Evolutionary conservation across 2,888 invertebrate species (phyloP), one percentile per base, ranked within the genome.

Genomic region (Agriopis marginaria): DNA sequence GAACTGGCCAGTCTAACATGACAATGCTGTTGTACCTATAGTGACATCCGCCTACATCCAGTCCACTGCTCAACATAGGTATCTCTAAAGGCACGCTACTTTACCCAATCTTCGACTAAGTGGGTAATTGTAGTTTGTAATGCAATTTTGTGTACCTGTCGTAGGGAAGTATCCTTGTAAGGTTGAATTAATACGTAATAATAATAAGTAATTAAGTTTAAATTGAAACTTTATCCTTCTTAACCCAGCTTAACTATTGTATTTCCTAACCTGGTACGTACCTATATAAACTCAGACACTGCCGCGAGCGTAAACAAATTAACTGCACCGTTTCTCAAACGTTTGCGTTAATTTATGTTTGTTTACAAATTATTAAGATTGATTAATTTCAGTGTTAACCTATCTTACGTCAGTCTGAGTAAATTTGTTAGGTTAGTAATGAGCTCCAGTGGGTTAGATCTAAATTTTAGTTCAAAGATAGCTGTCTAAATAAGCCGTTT

Each of bases 221-320:
- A 32, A 32, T 32, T 42, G 32, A 56, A 11, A 17, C 10, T 17
- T 10, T 17, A 56, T 56, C 17, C 44, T 42, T 9, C 39, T 23
- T 40, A 55, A 40, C 14, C 14, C 14, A 40, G 54, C 40, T 40
- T 3, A 40, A 40, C 32, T 51, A 32, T 32, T 32, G 32, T 32
- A 32, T 51, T 51, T 7, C 39, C 54, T 54, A 39, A 39, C 40
- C 54, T 54, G n/a, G 39, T 54, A 54, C 55, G 10, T 17, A 23
- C 45, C 32, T 32, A 32, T 32, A 58, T 79, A 86, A 82, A 87
- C 87, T 89, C 84, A 87, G 73, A 77, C 78, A 79, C 77, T 75
- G 79, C 75, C 76, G 73, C 77, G 73, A 73, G 79, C 81, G 79
- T 86, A 90, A 89, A 91, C 89, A 92, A 91, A 91, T 91, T 89